phyloP scores from a whole-genome alignment of 2,113 vertebrate genomes.

The Microcebus murinus region DNA sequence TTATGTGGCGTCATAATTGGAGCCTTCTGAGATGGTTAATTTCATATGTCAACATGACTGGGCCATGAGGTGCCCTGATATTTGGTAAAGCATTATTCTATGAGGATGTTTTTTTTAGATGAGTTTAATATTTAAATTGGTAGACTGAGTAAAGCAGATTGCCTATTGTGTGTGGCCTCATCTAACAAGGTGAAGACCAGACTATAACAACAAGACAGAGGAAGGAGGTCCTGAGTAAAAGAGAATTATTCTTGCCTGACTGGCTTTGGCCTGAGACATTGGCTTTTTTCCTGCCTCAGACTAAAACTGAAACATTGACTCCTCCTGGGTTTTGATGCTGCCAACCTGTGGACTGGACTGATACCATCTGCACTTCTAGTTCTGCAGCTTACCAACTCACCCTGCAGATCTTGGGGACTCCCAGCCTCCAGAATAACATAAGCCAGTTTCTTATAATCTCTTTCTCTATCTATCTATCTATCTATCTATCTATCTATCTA shows the following conservation, averaged over 20 bases:
- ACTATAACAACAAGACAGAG: neutral
- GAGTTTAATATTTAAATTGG: neutral
- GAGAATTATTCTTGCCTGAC: neutral
- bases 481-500: no score
- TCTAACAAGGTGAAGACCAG: neutral
- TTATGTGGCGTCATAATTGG: neutral
- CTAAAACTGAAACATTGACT: neutral
- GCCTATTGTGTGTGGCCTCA: neutral
- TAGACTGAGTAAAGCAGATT: neutral
- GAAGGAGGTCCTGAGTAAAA: neutral
- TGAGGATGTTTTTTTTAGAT: neutral
- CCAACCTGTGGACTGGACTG: neutral
- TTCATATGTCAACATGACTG: neutral
- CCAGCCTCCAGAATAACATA: neutral
- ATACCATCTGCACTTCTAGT: rapidly evolving
- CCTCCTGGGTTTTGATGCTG: neutral
- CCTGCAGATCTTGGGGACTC: neutral
- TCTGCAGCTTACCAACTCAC: neutral
- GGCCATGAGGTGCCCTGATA: neutral
- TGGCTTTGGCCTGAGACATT: neutral
- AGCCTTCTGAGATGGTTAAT: neutral
- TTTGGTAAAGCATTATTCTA: neutral
- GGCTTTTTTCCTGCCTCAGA: neutral
- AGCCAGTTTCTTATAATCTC: neutral
- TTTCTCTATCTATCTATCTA: no score